Evolutionary conservation across 2,113 vertebrate genomes (phyloP).

Genomic region (Melanostigma gelatinosum): DNA sequence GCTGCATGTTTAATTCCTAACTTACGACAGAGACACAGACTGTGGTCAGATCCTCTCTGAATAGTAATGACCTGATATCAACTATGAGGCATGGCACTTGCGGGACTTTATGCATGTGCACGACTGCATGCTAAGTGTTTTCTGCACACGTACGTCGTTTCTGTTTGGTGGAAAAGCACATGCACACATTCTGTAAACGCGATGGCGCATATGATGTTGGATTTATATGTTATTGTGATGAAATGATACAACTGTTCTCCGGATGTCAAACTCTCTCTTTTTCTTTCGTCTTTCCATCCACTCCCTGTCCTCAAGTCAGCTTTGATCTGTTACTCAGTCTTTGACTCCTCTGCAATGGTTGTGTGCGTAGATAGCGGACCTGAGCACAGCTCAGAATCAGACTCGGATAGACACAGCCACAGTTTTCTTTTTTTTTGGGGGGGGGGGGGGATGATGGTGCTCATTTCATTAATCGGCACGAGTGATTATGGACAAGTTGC

Average conservation of each 20-base stretch:
- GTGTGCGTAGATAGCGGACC: conserved; percentile 14
- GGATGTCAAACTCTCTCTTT: background rate
- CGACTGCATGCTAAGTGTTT: conserved; percentile 6
- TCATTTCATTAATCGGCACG: conserved; percentile 14
- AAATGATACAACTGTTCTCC: background rate
- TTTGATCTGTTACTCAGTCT: conserved; percentile 50
- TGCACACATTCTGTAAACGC: background rate
- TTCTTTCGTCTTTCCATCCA: background rate
- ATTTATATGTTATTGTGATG: background rate
- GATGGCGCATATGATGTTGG: background rate
- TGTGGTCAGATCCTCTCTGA: conserved; percentile 51
- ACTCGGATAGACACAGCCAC: background rate
- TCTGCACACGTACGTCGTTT: background rate
- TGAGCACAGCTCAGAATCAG: background rate
- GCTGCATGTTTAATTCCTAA: conserved; percentile 71
- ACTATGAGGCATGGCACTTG: conserved; percentile 20
- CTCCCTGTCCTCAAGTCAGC: conserved; percentile 35
- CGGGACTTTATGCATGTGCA: conserved; percentile 4
- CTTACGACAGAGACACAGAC: conserved; percentile 61
- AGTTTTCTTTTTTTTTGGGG: too few species aligned
- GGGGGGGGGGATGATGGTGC: background rate
- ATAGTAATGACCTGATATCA: conserved; percentile 70
- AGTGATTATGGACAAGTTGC: conserved; percentile 14
- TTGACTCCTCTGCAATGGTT: conserved; percentile 17
- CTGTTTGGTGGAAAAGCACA: background rate